Evolutionary conservation across 1,140 invertebrate species (phyloP).

Genomic region (Cydia fagiglandana): DNA sequence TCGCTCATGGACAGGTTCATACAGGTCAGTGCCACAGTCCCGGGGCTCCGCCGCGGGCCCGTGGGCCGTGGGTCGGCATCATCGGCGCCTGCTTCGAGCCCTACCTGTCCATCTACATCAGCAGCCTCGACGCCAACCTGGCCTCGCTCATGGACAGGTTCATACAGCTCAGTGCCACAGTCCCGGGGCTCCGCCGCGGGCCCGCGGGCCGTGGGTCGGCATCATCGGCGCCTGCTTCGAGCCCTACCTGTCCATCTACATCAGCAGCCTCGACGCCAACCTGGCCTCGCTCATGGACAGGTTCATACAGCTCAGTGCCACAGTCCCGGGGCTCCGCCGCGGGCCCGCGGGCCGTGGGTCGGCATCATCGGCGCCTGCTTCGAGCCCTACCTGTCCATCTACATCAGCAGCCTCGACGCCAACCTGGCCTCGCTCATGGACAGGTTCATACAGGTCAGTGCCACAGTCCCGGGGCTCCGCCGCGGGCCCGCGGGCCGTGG

Average conservation of each 20-base stretch:
- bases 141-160: too few relatives aligned
- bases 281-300: conserved; percentile 91
- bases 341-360: too few relatives aligned
- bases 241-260: too few relatives aligned
- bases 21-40: too few relatives aligned
- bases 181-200: too few relatives aligned
- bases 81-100: conserved; percentile 96
- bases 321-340: conserved; percentile 40
- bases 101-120: conserved; percentile 96
- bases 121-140: conserved; percentile 94
- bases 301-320: conserved; percentile 81
- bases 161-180: conserved; percentile 44
- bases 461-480: too few relatives aligned
- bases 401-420: conserved; percentile 91
- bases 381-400: too few relatives aligned
- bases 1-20: neutral
- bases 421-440: conserved; percentile 80
- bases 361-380: too few relatives aligned
- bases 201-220: too few relatives aligned
- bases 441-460: too few relatives aligned
- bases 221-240: too few relatives aligned
- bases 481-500: too few relatives aligned
- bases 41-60: neutral
- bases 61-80: conserved; percentile 85
- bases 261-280: conserved; percentile 95